Percentiles rank a stretch among this genome's conserved stretches.
phyloP scores from a whole-genome alignment of 2,797 vertebrate genomes.

The Sphenopsis melanotis region DNA sequence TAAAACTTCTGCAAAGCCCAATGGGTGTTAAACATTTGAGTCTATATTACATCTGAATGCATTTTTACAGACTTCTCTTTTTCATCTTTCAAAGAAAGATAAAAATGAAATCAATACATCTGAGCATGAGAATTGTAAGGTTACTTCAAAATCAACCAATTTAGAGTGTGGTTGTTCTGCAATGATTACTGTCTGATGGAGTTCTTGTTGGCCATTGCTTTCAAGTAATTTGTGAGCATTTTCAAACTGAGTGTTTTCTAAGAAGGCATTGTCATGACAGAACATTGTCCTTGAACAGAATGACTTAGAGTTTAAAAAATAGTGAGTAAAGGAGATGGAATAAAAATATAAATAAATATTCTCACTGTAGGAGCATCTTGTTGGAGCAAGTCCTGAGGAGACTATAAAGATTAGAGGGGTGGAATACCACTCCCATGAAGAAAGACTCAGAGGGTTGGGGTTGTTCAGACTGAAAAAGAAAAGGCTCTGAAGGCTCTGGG shows the following conservation, averaged over 20 bases:
- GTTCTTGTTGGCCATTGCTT: neutral
- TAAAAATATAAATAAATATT: neutral
- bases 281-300: neutral
- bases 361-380: accelerated
- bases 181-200: neutral
- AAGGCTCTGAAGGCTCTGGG: neutral
- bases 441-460: neutral
- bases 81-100: neutral
- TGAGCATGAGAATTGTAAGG: neutral
- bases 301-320: neutral
- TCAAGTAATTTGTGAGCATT: neutral
- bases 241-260: neutral
- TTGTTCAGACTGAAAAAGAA: neutral
- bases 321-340: neutral
- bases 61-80: neutral
- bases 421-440: neutral
- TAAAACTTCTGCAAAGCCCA: neutral
- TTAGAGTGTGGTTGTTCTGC: neutral
- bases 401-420: neutral
- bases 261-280: neutral
- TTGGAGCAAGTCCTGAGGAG: neutral
- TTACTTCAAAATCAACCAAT: neutral
- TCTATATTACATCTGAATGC: neutral
- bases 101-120: neutral
- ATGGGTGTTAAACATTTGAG: neutral